phyloP scores from a whole-genome alignment of 2,797 vertebrate genomes.

The Clarias fuscus region DNA sequence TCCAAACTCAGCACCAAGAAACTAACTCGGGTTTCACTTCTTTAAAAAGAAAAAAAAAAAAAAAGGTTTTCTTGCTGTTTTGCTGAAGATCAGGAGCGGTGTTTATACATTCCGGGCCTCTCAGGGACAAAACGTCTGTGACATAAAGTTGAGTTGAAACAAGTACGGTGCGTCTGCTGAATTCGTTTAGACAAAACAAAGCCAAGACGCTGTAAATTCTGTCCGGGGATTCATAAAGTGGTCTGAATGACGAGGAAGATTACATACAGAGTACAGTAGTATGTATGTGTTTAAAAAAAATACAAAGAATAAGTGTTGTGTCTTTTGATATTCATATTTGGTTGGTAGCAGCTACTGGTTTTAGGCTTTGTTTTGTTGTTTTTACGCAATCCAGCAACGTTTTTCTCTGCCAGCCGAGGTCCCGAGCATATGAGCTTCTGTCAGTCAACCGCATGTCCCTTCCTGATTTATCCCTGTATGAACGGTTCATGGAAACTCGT shows the following conservation, averaged over 20 bases:
- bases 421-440: background rate
- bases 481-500: background rate
- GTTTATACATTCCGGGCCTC: background rate
- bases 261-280: too few relatives aligned
- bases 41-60: constrained; percentile 1
- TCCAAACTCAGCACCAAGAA: constrained; percentile 12
- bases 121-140: constrained; percentile 20
- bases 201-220: background rate
- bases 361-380: background rate
- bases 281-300: background rate
- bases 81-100: constrained; percentile 16
- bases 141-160: background rate
- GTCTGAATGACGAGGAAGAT: background rate
- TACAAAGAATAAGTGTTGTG: background rate
- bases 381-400: background rate
- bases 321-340: background rate
- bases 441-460: background rate
- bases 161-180: constrained; percentile 2
- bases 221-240: background rate
- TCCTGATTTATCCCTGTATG: background rate
- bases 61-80: background rate
- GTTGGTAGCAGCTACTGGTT: background rate
- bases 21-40: constrained; percentile 19
- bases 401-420: background rate
- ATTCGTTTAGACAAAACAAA: constrained; percentile 12